phyloP scores from a whole-genome alignment of 2,113 vertebrate species.

The Nothocercus julius region DNA sequence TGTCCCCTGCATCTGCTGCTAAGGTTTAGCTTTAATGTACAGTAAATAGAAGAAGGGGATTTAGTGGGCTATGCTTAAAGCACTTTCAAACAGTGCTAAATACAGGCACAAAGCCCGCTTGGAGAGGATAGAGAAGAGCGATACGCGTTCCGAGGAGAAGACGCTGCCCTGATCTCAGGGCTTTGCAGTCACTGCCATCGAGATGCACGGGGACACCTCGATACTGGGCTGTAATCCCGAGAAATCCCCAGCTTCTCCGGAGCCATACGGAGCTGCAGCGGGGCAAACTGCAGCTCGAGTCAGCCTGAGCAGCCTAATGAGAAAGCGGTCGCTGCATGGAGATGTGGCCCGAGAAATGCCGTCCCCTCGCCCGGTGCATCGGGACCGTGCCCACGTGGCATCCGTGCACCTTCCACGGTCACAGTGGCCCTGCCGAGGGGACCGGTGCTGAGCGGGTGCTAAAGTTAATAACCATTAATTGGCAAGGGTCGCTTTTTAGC shows the following conservation, averaged over 20 bases:
- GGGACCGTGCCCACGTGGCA: too few species aligned
- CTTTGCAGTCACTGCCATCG: neutral
- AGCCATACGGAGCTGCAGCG: neutral
- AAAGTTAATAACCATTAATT: slow-evolving; percentile 39
- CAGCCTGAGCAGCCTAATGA: neutral
- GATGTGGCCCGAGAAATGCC: neutral
- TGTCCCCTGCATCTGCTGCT: neutral
- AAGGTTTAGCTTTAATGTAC: neutral
- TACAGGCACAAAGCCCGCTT: neutral
- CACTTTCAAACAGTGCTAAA: neutral
- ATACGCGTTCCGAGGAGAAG: neutral
- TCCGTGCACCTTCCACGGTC: too few species aligned
- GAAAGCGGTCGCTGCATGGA: neutral
- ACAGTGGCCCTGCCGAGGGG: neutral
- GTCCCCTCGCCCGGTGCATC: too few species aligned
- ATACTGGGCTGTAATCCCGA: neutral
- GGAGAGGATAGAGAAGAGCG: neutral
- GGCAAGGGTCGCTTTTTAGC: slow-evolving; percentile 17
- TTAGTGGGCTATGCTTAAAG: neutral
- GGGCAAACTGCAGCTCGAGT: neutral
- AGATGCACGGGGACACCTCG: neutral
- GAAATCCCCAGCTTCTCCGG: neutral
- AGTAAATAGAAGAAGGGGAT: neutral
- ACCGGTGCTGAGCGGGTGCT: neutral
- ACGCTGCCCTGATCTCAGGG: neutral